Evolutionary conservation across 2,888 invertebrate genomes (phyloP), one percentile per base, ranked within the genome.

Genomic region (Pseudococcus viburni): DNA sequence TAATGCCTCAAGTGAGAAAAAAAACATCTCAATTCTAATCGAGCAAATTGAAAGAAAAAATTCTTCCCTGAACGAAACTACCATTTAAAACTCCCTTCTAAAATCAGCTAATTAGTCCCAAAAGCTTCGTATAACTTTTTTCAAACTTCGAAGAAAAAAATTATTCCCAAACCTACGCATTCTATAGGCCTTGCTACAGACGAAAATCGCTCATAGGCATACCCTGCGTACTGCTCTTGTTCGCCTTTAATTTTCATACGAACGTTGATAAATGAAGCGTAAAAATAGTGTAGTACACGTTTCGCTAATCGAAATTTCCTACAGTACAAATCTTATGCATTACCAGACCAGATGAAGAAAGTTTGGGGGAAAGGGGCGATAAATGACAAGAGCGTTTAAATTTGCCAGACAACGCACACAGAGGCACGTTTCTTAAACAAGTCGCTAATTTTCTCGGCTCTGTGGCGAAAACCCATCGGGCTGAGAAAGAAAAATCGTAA

Each of bases 291-390:
- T 17, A 15, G 73, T 73, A 17, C 33, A 73, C 22, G 73, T 73
- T 73, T 73, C 42, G 19, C 80, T 83, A 83, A 83, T 83, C 80
- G 80, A 83, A 83, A 83, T 83, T 80, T 42, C 80, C n/a, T 2
- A 33, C 26, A 33, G 46, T 15, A 73, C 33, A 73, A 73, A 73
- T 73, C 73, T 73, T 15, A 33, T 5, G 26, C 26, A 68, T 11
- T 12, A 12, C 51, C 4, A 12, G 15, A 15, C 4, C 12, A 4
- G 26, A 33, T 15, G 51, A 12, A 9, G 51, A 0, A 12, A 1
- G 51, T n/a, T n/a, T n/a, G 4, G 55, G 12, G 17, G n/a, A 5
- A 4, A 4, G 55, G 0, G n/a, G n/a, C 55, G 17, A 55, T 55
- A 68, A 68, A 68, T 26, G 68, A 68, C 68, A 68, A 68, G 22